phyloP scores from a whole-genome alignment of 2,113 vertebrate species.

The Pseudopodoces humilis region DNA sequence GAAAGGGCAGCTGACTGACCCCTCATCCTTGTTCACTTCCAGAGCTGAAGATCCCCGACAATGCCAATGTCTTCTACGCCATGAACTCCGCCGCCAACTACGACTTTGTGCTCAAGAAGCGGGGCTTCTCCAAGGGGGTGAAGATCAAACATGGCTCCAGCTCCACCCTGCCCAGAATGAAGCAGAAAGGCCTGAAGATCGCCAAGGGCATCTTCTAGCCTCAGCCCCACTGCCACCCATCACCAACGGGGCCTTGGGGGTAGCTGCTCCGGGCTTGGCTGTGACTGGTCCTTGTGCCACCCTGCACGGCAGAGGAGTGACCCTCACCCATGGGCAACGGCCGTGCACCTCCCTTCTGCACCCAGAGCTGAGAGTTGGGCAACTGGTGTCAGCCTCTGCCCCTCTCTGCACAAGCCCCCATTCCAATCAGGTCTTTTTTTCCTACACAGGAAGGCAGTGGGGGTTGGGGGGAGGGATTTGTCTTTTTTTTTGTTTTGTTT shows the following conservation, averaged over 20 bases:
- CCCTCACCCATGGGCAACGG: neutral
- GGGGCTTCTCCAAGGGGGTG: conserved; percentile 80
- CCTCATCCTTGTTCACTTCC: neutral
- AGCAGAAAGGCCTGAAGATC: conserved; percentile 96
- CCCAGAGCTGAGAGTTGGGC: neutral
- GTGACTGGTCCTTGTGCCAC: neutral
- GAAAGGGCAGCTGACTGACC: neutral
- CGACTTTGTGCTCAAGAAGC: conserved; percentile 93
- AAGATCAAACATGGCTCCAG: conserved; percentile 91
- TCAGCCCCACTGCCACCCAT: conserved; percentile 25
- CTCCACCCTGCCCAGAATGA: conserved; percentile 95
- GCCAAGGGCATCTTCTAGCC: conserved; percentile 97
- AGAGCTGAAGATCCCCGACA: conserved; percentile 97
- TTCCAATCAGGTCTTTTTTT: conserved; percentile 50
- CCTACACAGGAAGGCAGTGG: conserved; percentile 26
- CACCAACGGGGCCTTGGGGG: conserved; percentile 13
- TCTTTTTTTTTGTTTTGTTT: neutral
- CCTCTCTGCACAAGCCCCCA: conserved; percentile 1
- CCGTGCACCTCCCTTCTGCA: neutral
- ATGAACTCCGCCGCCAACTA: conserved; percentile 99
- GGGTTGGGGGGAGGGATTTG: neutral
- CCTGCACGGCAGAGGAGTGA: neutral
- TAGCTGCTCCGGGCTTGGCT: neutral
- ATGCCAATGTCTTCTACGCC: conserved; percentile 97
- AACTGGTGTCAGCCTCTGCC: neutral